Conservation (phyloP, 1,140 invertebrate species). For the Pollicipes pollicipes region DNA sequence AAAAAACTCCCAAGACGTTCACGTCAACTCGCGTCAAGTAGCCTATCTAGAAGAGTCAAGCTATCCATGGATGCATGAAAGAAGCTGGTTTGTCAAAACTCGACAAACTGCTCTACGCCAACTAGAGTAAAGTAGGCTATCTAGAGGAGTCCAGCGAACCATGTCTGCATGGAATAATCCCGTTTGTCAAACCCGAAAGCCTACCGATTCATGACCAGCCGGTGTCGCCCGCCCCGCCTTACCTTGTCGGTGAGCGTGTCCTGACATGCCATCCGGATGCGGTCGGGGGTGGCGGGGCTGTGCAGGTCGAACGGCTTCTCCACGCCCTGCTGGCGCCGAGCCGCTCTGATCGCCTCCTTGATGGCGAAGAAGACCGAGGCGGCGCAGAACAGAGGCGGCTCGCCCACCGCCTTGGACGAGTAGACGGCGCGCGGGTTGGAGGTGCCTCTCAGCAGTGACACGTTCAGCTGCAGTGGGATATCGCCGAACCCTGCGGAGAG, state of each 20-base stretch:
- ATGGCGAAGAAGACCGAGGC: conserved; percentile 75
- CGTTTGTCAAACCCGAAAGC: neutral
- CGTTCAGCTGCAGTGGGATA: conserved; percentile 68
- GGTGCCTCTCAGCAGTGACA: conserved; percentile 68
- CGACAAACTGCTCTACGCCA: too few species aligned
- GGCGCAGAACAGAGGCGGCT: conserved; percentile 81
- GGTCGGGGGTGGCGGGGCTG: conserved; percentile 69
- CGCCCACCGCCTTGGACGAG: conserved; percentile 90
- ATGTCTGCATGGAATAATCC: neutral
- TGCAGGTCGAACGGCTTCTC: conserved; percentile 47
- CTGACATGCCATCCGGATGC: conserved; percentile 73
- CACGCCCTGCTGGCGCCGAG: conserved; percentile 45
- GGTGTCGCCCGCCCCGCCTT: neutral
- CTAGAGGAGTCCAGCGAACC: too few species aligned
- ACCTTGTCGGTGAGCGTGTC: conserved; percentile 48
- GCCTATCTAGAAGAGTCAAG: too few species aligned
- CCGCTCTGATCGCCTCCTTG: conserved; percentile 65
- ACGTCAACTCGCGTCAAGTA: too few species aligned
- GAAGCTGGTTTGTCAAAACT: too few species aligned
- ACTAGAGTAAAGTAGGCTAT: too few species aligned
- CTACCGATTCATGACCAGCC: neutral
- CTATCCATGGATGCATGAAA: too few species aligned
- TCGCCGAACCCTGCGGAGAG: conserved; percentile 12
- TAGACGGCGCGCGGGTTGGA: conserved; percentile 77
- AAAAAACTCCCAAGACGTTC: too few species aligned